These are phyloP conservation scores for Cromileptes altivelis DNA, from an alignment of 2,113 vertebrate genomes.

Conservation along the genomic window DNA sequence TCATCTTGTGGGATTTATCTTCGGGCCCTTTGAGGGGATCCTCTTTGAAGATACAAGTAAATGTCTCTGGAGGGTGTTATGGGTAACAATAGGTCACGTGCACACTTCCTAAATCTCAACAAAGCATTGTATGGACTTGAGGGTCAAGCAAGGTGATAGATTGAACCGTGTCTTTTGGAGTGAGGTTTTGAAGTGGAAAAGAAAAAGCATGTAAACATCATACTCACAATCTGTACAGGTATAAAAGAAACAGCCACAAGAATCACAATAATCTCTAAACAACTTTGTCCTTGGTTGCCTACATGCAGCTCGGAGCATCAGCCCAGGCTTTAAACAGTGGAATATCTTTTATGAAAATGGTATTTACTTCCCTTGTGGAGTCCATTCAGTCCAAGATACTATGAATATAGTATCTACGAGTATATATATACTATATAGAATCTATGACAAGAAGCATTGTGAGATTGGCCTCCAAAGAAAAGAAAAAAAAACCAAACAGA, in stretches of 20 bases:
- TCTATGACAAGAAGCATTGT: neutral
- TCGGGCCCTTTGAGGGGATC: neutral
- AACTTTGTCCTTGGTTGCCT: neutral
- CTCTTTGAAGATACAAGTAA: slow-evolving; percentile 26
- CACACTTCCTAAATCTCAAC: slow-evolving; percentile 4
- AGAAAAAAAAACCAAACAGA: too few species aligned
- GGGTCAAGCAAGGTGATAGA: slow-evolving; percentile 11
- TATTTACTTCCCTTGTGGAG: too few species aligned
- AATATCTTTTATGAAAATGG: slow-evolving; percentile 11
- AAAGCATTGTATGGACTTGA: neutral
- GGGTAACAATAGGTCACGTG: neutral
- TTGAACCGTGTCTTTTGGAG: neutral
- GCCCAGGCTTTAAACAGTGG: too few species aligned
- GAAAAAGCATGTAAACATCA: neutral
- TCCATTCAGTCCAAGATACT: neutral
- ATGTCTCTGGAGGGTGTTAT: neutral
- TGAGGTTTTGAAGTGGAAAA: neutral
- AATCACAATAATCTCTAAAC: neutral
- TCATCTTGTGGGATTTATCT: slow-evolving; percentile 18
- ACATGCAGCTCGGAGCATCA: neutral
- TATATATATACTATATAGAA: neutral
- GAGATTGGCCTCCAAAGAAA: too few species aligned
- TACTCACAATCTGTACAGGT: neutral
- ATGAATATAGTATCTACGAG: too few species aligned
- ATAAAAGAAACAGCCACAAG: neutral